Evolutionary conservation across 2,113 vertebrate species (phyloP), one percentile per base, ranked within the genome.

Genomic region (Notothenia coriiceps): DNA sequence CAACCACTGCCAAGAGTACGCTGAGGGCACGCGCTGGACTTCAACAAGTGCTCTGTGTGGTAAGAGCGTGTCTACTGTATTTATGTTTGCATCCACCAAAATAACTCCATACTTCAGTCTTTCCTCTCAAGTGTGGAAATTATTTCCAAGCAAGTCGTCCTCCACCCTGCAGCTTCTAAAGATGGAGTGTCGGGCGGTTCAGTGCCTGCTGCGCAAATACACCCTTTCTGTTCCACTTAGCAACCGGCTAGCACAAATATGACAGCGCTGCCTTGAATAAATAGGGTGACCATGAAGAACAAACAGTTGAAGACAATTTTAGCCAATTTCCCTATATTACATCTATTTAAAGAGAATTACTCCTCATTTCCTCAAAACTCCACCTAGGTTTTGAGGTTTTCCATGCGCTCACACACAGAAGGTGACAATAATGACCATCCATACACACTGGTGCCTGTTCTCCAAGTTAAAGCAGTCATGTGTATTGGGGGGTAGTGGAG

Each of bases 91-190:
- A 56, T 68, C 47, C 40, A 52, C 68, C 52, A 72, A 74, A 80
- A 84, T 79, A 44, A 17, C 60, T 79, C 56, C 81, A 88, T 85
- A 87, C 68, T 94, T 94, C 88, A 94, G 86, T 85, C 83, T 93
- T 95, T 93, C 80, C 93, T 79, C 61, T 84, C 4, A 15, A 67
- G 50, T 77, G 83, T 90, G 84, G 82, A 91, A 91, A 89, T 76
- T 18, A 75, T 86, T 77, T 80, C 77, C 74, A 54, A 62, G 63
- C 40, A 4, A 54, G 70, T 55, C 43, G 25, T 64, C 77, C 83
- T 89, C 84, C 80, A 71, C 79, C 87, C 79, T 29, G 74, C 18
- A 84, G 74, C 43, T 71, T 84, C 86, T 91, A 89, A 91, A 90
- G 77, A 85, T 69, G 84, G 84, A 85, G 65, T 59, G 82, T 77